Evolutionary conservation across 2,113 vertebrate genomes (phyloP).

Genomic region (Coregonus clupeaformis): DNA sequence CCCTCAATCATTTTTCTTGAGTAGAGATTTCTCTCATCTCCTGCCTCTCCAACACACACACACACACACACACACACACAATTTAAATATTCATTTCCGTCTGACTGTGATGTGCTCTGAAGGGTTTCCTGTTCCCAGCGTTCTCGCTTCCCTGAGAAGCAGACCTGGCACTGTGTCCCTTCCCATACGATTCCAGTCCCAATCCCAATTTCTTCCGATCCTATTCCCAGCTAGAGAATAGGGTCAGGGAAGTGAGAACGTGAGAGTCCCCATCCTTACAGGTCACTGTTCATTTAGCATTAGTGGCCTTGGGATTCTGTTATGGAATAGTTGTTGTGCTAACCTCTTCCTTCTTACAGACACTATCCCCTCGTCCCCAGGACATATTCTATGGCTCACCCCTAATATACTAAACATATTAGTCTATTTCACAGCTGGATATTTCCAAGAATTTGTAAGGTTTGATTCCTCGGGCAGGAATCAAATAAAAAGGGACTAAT

Average conservation of each 20-base stretch:
- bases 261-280: slow-evolving; percentile 25
- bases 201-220: not conserved
- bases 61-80: slow-evolving; percentile 3
- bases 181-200: slow-evolving; percentile 45
- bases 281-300: slow-evolving; percentile 47
- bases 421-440: slow-evolving; percentile 60
- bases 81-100: slow-evolving; percentile 71
- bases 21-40: slow-evolving; percentile 43
- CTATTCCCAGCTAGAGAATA: not conserved
- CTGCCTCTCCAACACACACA: slow-evolving; percentile 25
- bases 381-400: slow-evolving; percentile 21
- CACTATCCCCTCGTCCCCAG: slow-evolving; percentile 37
- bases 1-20: not conserved
- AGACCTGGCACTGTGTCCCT: slow-evolving; percentile 51
- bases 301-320: slow-evolving; percentile 40
- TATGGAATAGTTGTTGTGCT: slow-evolving; percentile 39
- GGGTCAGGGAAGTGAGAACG: too few species aligned
- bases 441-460: slow-evolving; percentile 40
- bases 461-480: slow-evolving; percentile 55
- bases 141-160: slow-evolving; percentile 69
- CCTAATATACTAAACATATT: slow-evolving; percentile 55
- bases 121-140: slow-evolving; percentile 69
- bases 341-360: slow-evolving; percentile 29
- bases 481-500: not conserved
- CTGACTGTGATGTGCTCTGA: slow-evolving; percentile 64